Evolutionary conservation across 1,140 invertebrate genomes (phyloP), one percentile per base, ranked within the genome.

Genomic region (Drosophila pandora): DNA sequence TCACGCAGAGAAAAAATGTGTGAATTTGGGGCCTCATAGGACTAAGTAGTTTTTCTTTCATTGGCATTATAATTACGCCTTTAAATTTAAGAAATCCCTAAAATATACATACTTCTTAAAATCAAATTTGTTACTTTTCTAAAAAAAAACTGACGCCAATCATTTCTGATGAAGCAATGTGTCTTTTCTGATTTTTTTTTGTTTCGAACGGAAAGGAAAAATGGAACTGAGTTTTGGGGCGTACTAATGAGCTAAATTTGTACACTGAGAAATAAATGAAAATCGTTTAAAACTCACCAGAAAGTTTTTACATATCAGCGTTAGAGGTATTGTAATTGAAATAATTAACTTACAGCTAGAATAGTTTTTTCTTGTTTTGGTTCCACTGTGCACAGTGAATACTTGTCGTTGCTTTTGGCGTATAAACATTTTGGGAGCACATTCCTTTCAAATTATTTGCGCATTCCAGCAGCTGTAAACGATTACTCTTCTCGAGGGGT

Each of bases 401-500:
- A 58, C 37, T 23, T 58, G 74, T 47, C 57, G 55, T 75, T 71
- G 79, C 70, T 79, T 64, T 79, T 79, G 70, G 63, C 47, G 60
- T 72, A 71, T 67, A 72, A 76, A 69, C 82, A 82, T 88, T 79
- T 34, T 13, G 76, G 65, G 76, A 65, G 76, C 67, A 84, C 79
- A 89, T 89, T 89, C 76, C 84, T 74, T 80, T 84, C 73, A 84
- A 88, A 88, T 88, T 88, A 88, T 88, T 88, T 88, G 79, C 88
- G 79, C 89, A 84, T 90, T 90, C 79, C 70, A 88, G 79, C 88
- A 90, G 88, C 88, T 90, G 88, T 88, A 90, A 81, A 84, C 88
- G 82, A 90, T 90, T 90, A 90, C 88, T 58, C 73, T 69, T 43
- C 32, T 22, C 25, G 49, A 58, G 37, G 47, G 47, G 21, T 37